Evolutionary conservation across 2,888 invertebrate species (phyloP).

Genomic region (Drosophila robusta): DNA sequence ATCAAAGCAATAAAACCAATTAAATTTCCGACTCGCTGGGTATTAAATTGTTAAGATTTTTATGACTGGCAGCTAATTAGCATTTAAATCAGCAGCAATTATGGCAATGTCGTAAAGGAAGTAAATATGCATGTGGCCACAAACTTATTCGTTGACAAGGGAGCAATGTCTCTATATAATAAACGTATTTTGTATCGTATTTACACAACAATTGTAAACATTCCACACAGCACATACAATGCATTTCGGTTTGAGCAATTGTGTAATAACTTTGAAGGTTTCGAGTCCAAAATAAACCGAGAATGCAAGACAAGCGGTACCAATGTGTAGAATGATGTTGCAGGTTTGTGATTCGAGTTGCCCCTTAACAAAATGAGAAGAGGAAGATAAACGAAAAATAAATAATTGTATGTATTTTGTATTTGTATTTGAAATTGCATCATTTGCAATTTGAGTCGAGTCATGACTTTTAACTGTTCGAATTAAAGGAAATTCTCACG

Average conservation of each 20-base stretch:
- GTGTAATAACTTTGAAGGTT: conserved; percentile 54
- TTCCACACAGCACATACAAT: neutral
- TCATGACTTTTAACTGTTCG: conserved; percentile 48
- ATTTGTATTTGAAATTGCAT: conserved; percentile 41
- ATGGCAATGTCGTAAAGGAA: conserved; percentile 29
- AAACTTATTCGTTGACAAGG: neutral
- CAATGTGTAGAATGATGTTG: conserved; percentile 55
- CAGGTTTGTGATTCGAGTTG: conserved; percentile 40
- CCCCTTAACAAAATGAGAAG: conserved; percentile 1
- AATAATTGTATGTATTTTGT: conserved; percentile 19
- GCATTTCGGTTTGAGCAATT: conserved; percentile 35
- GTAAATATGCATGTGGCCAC: conserved; percentile 12
- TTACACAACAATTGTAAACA: conserved; percentile 4
- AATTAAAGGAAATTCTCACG: conserved; percentile 46
- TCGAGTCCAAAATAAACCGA: conserved; percentile 21
- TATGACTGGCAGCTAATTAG: conserved; percentile 32
- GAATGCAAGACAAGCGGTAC: conserved; percentile 18
- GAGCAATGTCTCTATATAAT: neutral
- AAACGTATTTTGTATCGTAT: neutral
- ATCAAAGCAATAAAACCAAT: conserved; percentile 29
- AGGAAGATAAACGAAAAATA: conserved; percentile 5
- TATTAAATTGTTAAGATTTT: conserved; percentile 20
- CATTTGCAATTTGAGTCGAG: conserved; percentile 49
- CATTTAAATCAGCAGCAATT: conserved; percentile 31
- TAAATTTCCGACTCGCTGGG: conserved; percentile 19